phyloP scores from a whole-genome alignment of 2,888 invertebrate genomes.

The Euplagia quadripunctaria region DNA sequence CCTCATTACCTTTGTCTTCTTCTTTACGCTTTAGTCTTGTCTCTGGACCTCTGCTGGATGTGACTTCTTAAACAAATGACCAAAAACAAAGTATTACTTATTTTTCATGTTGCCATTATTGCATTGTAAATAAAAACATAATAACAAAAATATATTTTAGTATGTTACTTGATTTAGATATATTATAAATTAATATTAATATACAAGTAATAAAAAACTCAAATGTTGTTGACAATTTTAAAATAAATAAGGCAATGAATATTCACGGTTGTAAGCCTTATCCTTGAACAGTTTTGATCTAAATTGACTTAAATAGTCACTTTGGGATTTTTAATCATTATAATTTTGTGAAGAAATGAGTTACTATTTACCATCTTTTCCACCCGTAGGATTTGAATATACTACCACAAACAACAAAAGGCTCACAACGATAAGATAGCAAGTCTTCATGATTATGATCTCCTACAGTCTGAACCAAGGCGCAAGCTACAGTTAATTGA shows the following conservation, averaged over 20 bases:
- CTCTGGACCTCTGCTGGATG: background rate
- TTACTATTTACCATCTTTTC: background rate
- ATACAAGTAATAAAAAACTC: too few species aligned
- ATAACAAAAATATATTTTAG: too few species aligned
- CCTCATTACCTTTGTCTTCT: background rate
- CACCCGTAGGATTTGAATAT: background rate
- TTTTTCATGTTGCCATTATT: too few species aligned
- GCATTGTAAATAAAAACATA: too few species aligned
- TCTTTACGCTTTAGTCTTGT: background rate
- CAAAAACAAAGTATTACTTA: background rate
- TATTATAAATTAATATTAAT: too few species aligned
- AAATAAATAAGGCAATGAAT: too few species aligned
- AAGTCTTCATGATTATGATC: background rate
- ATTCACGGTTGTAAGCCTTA: too few species aligned
- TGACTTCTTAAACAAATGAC: background rate
- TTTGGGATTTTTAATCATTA: background rate
- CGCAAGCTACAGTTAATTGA: background rate
- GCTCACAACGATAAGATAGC: too few species aligned
- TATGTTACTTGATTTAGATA: too few species aligned
- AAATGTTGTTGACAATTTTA: too few species aligned
- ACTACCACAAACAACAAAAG: background rate
- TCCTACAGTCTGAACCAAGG: background rate
- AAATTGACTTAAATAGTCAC: background rate
- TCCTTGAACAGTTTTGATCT: too few species aligned
- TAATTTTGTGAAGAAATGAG: too few species aligned